Evolutionary conservation across 92 coral and sea anemone genomes (phyloP), one percentile per base, ranked within the genome.

Genomic region (Epizoanthus rinbou): DNA sequence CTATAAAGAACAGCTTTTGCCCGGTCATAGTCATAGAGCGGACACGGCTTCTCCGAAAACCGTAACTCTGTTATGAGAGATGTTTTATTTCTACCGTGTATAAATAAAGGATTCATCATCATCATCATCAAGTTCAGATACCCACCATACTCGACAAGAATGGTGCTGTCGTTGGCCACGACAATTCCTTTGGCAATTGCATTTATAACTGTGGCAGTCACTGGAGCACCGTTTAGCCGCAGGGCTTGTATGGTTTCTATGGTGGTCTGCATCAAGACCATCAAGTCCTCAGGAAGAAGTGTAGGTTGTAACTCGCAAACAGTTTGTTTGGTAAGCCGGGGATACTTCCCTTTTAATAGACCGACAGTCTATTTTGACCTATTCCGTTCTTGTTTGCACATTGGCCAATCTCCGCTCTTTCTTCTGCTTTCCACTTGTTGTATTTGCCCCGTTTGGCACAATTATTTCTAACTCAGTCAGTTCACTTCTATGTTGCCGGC

Each of bases 71-170:
- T n/a, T n/a, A n/a, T n/a, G n/a, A n/a, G n/a, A n/a, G n/a, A n/a
- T n/a, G n/a, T n/a, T n/a, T n/a, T n/a, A n/a, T n/a, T n/a, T n/a
- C n/a, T n/a, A n/a, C n/a, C n/a, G n/a, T n/a, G n/a, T n/a, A n/a
- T n/a, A n/a, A n/a, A n/a, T n/a, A n/a, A n/a, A n/a, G n/a, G n/a
- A n/a, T n/a, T n/a, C n/a, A n/a, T n/a, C n/a, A n/a, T n/a, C n/a
- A n/a, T n/a, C n/a, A n/a, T n/a, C n/a, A n/a, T n/a, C n/a, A 85
- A 74, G 80, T 72, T 83, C 80, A 83, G 58, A 62, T 83, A 83
- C 28, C 80, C 72, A 58, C 80, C 71, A 60, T 85, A 79, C 84
- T 84, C 68, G 25, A 65, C 74, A 76, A 84, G 71, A 73, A 84
- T 64, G 80, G 87, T 74, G 41, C 66, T 75, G 83, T 84, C 87